Conservation (phyloP, 2,113 vertebrate genomes). For the Uropsilus gracilis region DNA sequence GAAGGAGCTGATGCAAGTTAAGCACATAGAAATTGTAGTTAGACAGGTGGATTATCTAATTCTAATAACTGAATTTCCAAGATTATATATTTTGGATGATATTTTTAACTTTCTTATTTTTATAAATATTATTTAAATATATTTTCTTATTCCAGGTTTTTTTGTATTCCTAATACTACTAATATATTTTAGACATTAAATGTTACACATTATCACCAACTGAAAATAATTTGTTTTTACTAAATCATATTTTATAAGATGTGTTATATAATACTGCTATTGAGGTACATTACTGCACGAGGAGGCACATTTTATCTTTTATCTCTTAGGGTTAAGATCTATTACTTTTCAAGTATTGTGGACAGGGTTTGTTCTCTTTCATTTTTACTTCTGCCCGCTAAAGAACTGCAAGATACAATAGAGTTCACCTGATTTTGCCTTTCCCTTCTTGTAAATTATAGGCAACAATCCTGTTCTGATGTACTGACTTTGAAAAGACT, state of each 20-base stretch:
- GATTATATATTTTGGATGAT: neutral
- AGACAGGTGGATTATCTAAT: neutral
- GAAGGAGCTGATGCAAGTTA: neutral
- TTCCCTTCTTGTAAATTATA: conserved; percentile 19
- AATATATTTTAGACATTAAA: neutral
- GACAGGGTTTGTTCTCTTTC: neutral
- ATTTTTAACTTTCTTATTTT: neutral
- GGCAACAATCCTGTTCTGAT: neutral
- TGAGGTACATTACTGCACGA: neutral
- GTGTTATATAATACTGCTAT: neutral
- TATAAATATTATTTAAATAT: neutral
- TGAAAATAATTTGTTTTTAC: conserved; percentile 20
- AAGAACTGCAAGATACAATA: neutral
- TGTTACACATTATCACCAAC: neutral
- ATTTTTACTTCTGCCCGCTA: neutral
- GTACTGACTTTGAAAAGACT: neutral
- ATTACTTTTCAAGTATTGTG: neutral
- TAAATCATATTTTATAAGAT: neutral
- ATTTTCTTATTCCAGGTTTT: neutral
- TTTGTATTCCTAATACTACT: neutral
- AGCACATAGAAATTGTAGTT: neutral
- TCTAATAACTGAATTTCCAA: neutral
- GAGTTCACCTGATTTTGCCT: conserved; percentile 31
- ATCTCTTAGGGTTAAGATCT: neutral
- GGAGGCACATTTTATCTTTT: neutral